These are phyloP conservation scores for Crematogaster levior DNA, from an alignment of 2,888 invertebrate genomes.

Conservation along the genomic window DNA sequence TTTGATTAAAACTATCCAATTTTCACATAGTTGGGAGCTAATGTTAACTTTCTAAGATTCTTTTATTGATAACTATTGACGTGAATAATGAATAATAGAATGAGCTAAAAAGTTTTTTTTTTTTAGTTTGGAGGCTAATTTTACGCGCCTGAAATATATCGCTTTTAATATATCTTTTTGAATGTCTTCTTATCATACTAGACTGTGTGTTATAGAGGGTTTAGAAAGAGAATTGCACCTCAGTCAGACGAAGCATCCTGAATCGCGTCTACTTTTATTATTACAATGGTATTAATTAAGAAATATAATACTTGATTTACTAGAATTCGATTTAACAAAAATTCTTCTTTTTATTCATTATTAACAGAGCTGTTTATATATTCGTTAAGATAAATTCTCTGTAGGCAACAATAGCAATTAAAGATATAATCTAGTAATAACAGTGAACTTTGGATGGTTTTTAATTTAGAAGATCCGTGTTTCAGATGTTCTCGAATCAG, in stretches of 20 bases:
- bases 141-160: too few relatives aligned
- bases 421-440: conserved; percentile 55
- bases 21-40: too few relatives aligned
- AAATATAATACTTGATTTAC: neutral
- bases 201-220: neutral
- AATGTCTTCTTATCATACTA: neutral
- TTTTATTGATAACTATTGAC: too few relatives aligned
- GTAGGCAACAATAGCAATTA: conserved; percentile 55
- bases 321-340: neutral
- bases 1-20: too few relatives aligned
- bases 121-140: too few relatives aligned
- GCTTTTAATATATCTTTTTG: neutral
- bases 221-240: neutral
- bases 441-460: conserved; percentile 57
- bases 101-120: too few relatives aligned
- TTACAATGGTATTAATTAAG: neutral
- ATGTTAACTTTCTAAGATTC: too few relatives aligned
- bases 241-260: neutral
- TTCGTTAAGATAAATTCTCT: neutral
- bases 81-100: too few relatives aligned
- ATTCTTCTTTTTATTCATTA: neutral
- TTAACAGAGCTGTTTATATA: neutral
- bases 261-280: neutral
- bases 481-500: conserved; percentile 57
- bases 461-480: conserved; percentile 60